These are phyloP conservation scores for Notarius lentiginosus DNA, from an alignment of 2,113 vertebrate genomes.

Conservation along the genomic window DNA sequence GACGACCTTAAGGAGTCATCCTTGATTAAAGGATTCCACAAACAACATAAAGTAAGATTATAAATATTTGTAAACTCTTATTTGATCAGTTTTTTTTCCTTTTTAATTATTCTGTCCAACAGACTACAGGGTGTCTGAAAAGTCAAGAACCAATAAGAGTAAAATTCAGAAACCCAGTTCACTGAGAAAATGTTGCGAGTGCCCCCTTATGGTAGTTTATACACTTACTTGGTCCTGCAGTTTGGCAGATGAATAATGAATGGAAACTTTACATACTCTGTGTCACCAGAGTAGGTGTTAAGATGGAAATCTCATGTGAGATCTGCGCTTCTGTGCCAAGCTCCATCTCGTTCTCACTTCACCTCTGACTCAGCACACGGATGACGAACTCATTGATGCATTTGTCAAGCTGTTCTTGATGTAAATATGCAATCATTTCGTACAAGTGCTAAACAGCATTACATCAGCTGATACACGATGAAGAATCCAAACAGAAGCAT, in stretches of 20 bases:
- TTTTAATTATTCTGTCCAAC: neutral
- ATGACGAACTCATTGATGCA: neutral
- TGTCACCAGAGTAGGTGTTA: neutral
- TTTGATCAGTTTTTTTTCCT: neutral
- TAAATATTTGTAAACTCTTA: neutral
- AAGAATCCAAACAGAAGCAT: neutral
- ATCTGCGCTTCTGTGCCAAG: neutral
- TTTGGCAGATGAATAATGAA: neutral
- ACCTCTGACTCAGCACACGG: neutral
- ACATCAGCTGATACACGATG: neutral
- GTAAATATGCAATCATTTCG: neutral
- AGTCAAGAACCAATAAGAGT: neutral
- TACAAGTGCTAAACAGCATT: neutral
- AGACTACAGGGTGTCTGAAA: neutral
- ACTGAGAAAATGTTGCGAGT: neutral
- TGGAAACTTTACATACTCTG: neutral
- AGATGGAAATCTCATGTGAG: neutral
- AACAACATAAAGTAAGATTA: neutral
- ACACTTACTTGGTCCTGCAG: neutral
- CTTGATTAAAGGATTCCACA: neutral
- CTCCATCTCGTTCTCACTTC: neutral
- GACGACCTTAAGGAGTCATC: neutral
- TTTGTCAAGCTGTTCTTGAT: neutral
- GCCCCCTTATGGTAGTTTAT: slow-evolving; percentile 1
- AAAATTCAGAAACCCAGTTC: neutral